phyloP scores from a whole-genome alignment of 2,888 invertebrate species.

The Drosophila monieri region DNA sequence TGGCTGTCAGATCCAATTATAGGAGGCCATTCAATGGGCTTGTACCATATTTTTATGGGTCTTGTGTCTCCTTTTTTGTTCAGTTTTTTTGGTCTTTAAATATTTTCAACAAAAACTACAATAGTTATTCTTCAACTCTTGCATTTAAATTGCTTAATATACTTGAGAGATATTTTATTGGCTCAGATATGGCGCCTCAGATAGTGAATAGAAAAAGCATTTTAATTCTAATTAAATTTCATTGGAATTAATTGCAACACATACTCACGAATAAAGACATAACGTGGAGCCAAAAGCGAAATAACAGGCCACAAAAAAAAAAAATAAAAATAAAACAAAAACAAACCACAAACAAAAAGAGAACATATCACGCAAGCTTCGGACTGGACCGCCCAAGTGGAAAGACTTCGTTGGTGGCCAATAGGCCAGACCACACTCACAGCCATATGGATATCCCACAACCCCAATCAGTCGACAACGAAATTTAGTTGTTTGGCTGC shows the following conservation, averaged over 20 bases:
- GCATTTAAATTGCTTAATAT: constrained; percentile 15
- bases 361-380: constrained; percentile 40
- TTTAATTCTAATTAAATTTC: constrained; percentile 45
- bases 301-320: constrained; percentile 15
- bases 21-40: constrained; percentile 12
- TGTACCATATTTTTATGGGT: constrained; percentile 1
- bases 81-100: not conserved
- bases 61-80: not conserved
- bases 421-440: not conserved
- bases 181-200: constrained; percentile 45
- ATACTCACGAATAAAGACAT: constrained; percentile 27
- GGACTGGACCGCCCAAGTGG: constrained; percentile 34
- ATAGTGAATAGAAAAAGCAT: constrained; percentile 21
- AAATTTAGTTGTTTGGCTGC: constrained; percentile 53
- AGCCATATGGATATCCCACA: not conserved
- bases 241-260: constrained; percentile 51
- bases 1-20: constrained; percentile 38
- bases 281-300: constrained; percentile 13
- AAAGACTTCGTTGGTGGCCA: constrained; percentile 40
- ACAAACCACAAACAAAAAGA: constrained; percentile 10
- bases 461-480: constrained; percentile 40
- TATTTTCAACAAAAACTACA: not conserved
- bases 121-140: not conserved
- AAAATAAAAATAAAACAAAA: constrained; percentile 5
- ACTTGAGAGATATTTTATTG: constrained; percentile 27